Evolutionary conservation across 2,797 vertebrate species (phyloP).

Genomic region (Pipistrellus kuhlii): DNA sequence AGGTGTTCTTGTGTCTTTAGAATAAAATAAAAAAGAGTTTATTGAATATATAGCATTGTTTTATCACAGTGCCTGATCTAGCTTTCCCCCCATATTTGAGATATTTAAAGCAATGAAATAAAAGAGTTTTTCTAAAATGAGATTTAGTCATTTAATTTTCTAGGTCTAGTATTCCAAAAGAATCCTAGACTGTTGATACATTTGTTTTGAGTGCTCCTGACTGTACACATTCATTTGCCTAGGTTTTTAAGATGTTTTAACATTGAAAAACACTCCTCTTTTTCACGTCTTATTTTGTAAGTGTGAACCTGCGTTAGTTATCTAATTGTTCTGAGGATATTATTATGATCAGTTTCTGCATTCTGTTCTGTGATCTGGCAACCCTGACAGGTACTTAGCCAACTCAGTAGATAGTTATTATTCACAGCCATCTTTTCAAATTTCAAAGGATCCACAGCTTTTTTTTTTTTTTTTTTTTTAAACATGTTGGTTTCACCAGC

Average conservation of each 20-base stretch:
- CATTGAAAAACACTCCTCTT: not conserved
- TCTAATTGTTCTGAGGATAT: not conserved
- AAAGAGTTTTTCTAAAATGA: not conserved
- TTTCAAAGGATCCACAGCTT: not conserved
- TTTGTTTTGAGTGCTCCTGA: conserved; percentile 35
- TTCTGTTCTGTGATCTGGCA: conserved; percentile 23
- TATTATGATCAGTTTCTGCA: conserved; percentile 26
- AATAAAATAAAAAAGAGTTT: conserved; percentile 7
- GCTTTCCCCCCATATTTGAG: not conserved
- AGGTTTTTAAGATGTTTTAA: conserved; percentile 54
- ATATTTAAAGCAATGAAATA: not conserved
- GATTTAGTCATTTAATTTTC: not conserved
- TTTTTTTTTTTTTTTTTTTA: conserved; percentile 17
- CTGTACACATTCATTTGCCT: conserved; percentile 13
- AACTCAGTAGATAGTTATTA: conserved; percentile 10
- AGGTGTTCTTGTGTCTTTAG: not conserved
- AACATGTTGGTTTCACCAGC: conserved; percentile 28
- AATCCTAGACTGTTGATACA: not conserved
- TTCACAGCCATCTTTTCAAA: conserved; percentile 3
- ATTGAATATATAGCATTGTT: not conserved
- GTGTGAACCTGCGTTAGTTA: conserved; percentile 11
- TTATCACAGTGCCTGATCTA: not conserved
- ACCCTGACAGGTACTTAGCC: not conserved
- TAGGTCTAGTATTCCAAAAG: not conserved
- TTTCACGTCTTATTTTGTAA: not conserved